These are phyloP conservation scores for Danio aesculapii DNA, from an alignment of 2,797 vertebrate species.

Conservation along the genomic window DNA sequence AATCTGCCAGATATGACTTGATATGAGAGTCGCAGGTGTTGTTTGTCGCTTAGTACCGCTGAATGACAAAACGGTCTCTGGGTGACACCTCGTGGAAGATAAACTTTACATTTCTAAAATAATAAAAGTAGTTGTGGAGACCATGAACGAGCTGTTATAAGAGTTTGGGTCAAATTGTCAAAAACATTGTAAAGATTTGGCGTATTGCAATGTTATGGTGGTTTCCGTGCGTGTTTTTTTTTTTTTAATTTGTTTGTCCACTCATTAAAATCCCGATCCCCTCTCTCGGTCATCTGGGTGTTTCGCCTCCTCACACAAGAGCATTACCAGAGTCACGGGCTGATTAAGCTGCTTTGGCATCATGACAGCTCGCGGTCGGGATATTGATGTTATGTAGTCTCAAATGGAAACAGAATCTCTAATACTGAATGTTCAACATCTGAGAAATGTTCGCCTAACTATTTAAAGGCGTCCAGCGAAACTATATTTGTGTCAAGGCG, in stretches of 20 bases:
- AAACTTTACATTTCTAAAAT: constrained; percentile 12
- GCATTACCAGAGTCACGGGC: constrained; percentile 12
- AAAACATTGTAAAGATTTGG: neutral
- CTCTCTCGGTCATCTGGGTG: neutral
- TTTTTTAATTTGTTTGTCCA: neutral
- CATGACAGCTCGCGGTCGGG: constrained; percentile 23
- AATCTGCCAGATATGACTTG: neutral
- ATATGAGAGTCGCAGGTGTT: constrained; percentile 34
- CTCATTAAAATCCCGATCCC: neutral
- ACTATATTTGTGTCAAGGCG: constrained; percentile 28
- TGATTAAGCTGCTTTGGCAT: constrained; percentile 31
- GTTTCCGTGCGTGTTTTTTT: neutral
- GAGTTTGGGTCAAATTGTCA: neutral
- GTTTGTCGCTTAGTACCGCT: neutral
- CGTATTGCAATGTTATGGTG: neutral
- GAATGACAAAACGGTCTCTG: neutral
- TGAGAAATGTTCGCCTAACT: constrained; percentile 40
- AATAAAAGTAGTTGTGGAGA: neutral
- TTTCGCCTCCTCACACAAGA: neutral
- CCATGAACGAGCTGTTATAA: neutral
- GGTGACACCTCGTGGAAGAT: constrained; percentile 59
- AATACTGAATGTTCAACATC: constrained; percentile 55
- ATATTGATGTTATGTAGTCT: constrained; percentile 23
- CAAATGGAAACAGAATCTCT: constrained; percentile 44
- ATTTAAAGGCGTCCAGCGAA: constrained; percentile 31